phyloP scores from a whole-genome alignment of 1,140 invertebrate genomes.

The Radopholus similis region DNA sequence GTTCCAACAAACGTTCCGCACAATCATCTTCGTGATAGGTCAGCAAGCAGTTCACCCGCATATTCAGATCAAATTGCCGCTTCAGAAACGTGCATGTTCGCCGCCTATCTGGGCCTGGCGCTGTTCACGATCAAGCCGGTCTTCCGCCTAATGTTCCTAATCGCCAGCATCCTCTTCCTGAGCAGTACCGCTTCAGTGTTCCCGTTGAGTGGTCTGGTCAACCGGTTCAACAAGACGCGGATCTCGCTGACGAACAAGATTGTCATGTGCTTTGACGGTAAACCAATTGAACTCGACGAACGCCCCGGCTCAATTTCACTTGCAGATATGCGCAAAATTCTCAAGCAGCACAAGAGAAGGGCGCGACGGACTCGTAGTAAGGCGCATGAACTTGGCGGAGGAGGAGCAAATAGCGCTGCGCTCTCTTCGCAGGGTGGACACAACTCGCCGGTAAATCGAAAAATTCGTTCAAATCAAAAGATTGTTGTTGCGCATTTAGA shows the following conservation, averaged over 20 bases:
- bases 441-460: too few relatives aligned
- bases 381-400: too few relatives aligned
- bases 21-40: constrained; percentile 87
- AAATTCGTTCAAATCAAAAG: too few relatives aligned
- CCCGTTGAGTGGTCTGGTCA: constrained; percentile 84
- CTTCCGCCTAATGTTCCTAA: constrained; percentile 73
- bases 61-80: background rate
- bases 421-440: too few relatives aligned
- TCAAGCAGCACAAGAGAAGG: too few relatives aligned
- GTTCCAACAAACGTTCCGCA: constrained; percentile 97
- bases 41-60: constrained; percentile 17
- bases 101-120: constrained; percentile 93
- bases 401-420: too few relatives aligned
- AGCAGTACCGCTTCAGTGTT: constrained; percentile 95
- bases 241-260: constrained; percentile 98
- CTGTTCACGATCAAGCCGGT: constrained; percentile 86
- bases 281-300: too few relatives aligned
- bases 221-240: constrained; percentile 81
- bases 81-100: constrained; percentile 92
- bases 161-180: constrained; percentile 88
- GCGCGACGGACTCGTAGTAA: too few relatives aligned
- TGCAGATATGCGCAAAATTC: too few relatives aligned
- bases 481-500: too few relatives aligned
- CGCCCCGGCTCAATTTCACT: too few relatives aligned
- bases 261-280: constrained; percentile 82